Evolutionary conservation across 2,113 vertebrate genomes (phyloP).

Genomic region (Tachycineta bicolor): DNA sequence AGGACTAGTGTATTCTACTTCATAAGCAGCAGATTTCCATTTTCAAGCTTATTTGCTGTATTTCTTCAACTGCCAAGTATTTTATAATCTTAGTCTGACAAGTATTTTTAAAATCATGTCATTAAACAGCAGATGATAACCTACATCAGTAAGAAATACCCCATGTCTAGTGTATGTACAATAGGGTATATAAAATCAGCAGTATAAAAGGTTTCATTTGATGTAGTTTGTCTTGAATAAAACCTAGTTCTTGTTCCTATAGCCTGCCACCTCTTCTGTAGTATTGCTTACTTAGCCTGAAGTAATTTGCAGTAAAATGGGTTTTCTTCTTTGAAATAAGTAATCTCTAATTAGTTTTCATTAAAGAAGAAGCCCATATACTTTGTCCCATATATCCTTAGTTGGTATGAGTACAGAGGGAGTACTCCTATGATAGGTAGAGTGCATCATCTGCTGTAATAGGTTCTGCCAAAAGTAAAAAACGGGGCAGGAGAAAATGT

Average conservation of each 20-base stretch:
- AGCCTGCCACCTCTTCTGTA: neutral
- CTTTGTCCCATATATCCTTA: neutral
- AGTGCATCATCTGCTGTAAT: fast-evolving
- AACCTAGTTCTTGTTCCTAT: neutral
- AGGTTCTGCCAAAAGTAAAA: neutral
- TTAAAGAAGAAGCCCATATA: neutral
- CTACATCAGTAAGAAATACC: neutral
- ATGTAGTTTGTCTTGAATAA: neutral
- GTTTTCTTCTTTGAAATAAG: neutral
- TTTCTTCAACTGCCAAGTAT: neutral
- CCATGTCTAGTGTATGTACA: neutral
- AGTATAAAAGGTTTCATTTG: neutral
- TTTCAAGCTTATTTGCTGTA: neutral
- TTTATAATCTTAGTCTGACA: neutral
- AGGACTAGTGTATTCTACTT: neutral
- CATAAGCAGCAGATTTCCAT: neutral
- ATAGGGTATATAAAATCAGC: neutral
- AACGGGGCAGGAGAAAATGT: neutral
- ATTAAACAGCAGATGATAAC: neutral
- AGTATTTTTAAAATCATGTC: neutral
- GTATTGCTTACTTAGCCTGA: neutral
- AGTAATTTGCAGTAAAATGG: neutral
- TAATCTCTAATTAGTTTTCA: neutral
- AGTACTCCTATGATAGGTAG: neutral
- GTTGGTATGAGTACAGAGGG: neutral